phyloP scores from a whole-genome alignment of 1,140 invertebrate genomes.

The Andricus grossulariae region DNA sequence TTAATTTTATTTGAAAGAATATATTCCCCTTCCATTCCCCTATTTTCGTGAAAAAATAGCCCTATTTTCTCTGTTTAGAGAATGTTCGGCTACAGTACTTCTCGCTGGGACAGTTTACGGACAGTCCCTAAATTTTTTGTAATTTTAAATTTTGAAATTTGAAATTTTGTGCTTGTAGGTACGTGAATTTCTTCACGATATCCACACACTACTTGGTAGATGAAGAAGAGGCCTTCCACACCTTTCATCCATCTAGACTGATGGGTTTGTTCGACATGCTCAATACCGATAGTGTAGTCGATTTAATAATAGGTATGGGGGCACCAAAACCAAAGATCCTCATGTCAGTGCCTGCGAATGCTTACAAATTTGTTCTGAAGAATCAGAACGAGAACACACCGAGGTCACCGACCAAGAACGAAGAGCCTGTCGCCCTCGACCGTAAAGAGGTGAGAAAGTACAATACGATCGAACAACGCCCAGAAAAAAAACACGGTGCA shows the following conservation, averaged over 20 bases:
- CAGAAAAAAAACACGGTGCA: background rate
- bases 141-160: no score
- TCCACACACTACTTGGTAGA: slow-evolving; percentile 82
- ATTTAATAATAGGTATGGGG: slow-evolving; percentile 84
- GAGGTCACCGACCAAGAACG: slow-evolving; percentile 79
- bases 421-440: slow-evolving; percentile 77
- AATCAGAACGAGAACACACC: slow-evolving; percentile 82
- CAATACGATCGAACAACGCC: slow-evolving; percentile 32
- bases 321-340: slow-evolving; percentile 82
- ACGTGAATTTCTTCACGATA: slow-evolving; percentile 81
- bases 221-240: slow-evolving; percentile 77
- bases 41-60: no score
- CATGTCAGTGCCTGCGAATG: slow-evolving; percentile 82
- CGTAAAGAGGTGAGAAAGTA: slow-evolving; percentile 76
- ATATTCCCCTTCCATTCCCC: no score
- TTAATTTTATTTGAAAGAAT: no score
- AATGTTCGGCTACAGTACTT: no score
- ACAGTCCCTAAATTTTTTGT: background rate
- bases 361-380: slow-evolving; percentile 80
- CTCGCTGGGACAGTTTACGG: no score
- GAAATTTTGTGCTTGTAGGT: slow-evolving; percentile 62
- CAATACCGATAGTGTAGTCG: slow-evolving; percentile 87
- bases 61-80: no score
- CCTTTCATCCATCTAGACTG: slow-evolving; percentile 85
- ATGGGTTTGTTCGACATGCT: slow-evolving; percentile 87